phyloP scores from a whole-genome alignment of 1,140 invertebrate genomes.

The Cataglyphis hispanica region DNA sequence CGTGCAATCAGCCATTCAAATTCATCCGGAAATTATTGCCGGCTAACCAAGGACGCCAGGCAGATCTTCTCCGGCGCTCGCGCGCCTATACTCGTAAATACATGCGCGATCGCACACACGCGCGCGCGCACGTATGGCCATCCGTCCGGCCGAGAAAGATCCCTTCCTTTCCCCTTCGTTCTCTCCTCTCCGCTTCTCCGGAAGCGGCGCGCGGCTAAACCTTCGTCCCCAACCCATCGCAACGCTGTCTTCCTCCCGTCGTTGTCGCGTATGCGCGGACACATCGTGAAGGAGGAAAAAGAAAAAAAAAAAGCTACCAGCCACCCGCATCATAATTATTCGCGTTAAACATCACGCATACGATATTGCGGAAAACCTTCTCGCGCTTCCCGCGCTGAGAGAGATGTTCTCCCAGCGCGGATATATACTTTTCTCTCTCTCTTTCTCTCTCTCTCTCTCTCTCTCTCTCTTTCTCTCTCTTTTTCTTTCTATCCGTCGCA shows the following conservation, averaged over 20 bases:
- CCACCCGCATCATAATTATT: slow-evolving; percentile 1
- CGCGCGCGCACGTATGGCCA: not conserved
- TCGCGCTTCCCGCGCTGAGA: slow-evolving; percentile 15
- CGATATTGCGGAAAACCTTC: slow-evolving; percentile 32
- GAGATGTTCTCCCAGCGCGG: not conserved
- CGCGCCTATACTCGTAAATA: not conserved
- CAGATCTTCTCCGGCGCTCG: slow-evolving; percentile 32
- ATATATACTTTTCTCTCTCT: slow-evolving; percentile 2
- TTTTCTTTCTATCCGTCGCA: slow-evolving; percentile 2
- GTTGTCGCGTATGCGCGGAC: not conserved
- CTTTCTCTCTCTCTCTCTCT: slow-evolving; percentile 3
- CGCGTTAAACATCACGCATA: slow-evolving; percentile 1
- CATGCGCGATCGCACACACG: not conserved
- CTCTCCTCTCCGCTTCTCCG: slow-evolving; percentile 10
- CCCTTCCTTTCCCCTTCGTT: slow-evolving; percentile 11
- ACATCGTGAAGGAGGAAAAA: slow-evolving; percentile 13
- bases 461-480: not conserved
- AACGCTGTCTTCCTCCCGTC: not conserved
- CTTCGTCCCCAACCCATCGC: not conserved
- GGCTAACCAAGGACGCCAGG: slow-evolving; percentile 78
- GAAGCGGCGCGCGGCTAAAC: not conserved
- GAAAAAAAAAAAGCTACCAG: not conserved
- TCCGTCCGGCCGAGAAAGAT: slow-evolving; percentile 12
- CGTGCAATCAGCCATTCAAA: slow-evolving; percentile 80
- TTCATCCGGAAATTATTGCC: slow-evolving; percentile 82